A percentile compares a stretch with the other conserved stretches of the same genome.
phyloP scores from a whole-genome alignment of 1,140 invertebrate genomes.

The Brachionus calyciflorus region DNA sequence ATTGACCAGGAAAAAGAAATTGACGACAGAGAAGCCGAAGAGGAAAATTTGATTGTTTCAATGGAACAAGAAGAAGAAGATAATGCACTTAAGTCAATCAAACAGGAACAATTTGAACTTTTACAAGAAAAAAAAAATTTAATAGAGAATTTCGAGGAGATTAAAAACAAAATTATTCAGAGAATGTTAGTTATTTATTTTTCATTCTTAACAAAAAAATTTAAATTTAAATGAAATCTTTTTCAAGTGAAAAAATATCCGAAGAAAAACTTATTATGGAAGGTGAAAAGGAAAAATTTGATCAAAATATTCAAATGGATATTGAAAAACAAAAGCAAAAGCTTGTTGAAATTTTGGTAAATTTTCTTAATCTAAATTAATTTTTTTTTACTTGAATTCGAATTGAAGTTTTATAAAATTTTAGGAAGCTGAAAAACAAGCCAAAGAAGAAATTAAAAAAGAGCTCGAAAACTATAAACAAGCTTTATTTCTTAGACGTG shows the following conservation, averaged over 20 bases:
- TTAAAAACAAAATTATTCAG: conserved; percentile 10
- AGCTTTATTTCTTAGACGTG: not conserved
- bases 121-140: conserved; percentile 34
- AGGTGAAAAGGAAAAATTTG: conserved; percentile 7
- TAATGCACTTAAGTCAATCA: conserved; percentile 1
- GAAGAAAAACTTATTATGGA: not conserved
- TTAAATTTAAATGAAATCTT: not conserved
- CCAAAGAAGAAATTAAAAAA: conserved; percentile 16
- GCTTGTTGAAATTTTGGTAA: not conserved
- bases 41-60: not conserved
- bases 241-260: conserved; percentile 12
- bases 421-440: not conserved
- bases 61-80: conserved; percentile 36
- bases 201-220: not conserved
- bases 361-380: too few relatives aligned
- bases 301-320: not conserved
- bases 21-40: conserved; percentile 19
- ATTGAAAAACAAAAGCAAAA: conserved; percentile 34
- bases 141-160: conserved; percentile 33
- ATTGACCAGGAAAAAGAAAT: conserved; percentile 31
- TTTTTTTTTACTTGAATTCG: not conserved
- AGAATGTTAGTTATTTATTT: not conserved
- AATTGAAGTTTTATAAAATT: not conserved
- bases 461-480: conserved; percentile 15
- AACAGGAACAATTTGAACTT: conserved; percentile 31